Conservation (phyloP, 2,113 vertebrate genomes). For the Saccopteryx leptura region DNA sequence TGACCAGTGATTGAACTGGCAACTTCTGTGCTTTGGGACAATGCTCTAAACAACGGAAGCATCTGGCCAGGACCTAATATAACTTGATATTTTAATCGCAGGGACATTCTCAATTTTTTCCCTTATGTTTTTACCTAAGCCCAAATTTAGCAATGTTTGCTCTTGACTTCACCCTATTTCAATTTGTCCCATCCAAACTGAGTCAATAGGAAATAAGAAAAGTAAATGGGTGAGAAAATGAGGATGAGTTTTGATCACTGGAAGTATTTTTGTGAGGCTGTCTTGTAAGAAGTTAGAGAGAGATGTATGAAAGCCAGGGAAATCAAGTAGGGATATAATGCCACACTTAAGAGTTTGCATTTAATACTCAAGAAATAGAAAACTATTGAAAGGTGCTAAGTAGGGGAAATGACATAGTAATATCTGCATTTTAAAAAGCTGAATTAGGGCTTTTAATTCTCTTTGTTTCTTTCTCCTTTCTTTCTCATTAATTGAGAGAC, state of each 20-base stretch:
- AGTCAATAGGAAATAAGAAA: not conserved
- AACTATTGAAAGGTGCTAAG: not conserved
- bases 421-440: slow-evolving; percentile 1
- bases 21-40: too few relatives aligned
- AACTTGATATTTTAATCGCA: not conserved
- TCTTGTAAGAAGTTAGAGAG: not conserved
- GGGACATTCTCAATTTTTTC: not conserved
- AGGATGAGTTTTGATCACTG: not conserved
- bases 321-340: not conserved
- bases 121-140: not conserved
- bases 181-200: not conserved
- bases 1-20: too few relatives aligned
- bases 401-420: not conserved
- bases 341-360: not conserved
- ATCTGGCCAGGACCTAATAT: not conserved
- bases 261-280: not conserved
- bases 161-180: not conserved
- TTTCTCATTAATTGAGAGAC: too few relatives aligned
- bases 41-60: too few relatives aligned
- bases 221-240: not conserved
- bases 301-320: not conserved
- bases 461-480: too few relatives aligned
- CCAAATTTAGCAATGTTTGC: not conserved
- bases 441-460: not conserved
- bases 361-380: not conserved